These are phyloP conservation scores for Pampusana beccarii DNA, from an alignment of 2,113 vertebrate genomes.

Conservation along the genomic window DNA sequence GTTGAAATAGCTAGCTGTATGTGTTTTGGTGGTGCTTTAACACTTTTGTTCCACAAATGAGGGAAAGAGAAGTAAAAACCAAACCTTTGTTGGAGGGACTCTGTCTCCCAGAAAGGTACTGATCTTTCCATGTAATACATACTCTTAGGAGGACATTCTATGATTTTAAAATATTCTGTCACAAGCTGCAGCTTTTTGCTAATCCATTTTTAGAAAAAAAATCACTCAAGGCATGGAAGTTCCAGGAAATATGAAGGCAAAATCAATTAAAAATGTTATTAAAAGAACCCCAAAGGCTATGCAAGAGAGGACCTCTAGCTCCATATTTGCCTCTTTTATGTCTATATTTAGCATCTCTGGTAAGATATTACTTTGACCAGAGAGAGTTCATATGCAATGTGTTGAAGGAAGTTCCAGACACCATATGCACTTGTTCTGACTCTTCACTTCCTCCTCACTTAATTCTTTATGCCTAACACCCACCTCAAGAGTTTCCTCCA, in stretches of 20 bases:
- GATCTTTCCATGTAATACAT: background rate
- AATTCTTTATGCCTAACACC: background rate
- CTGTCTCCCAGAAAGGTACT: background rate
- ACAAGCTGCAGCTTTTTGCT: background rate
- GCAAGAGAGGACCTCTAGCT: background rate
- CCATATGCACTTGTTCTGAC: background rate
- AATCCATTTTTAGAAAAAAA: background rate
- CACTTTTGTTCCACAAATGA: background rate
- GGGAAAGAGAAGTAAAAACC: background rate
- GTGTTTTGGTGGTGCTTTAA: background rate
- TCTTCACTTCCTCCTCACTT: background rate
- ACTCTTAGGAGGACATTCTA: background rate
- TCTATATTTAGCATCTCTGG: background rate
- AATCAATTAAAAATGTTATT: background rate
- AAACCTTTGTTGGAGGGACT: background rate
- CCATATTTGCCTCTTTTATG: background rate
- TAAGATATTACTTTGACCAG: background rate
- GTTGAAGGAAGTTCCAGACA: background rate
- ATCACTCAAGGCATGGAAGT: background rate
- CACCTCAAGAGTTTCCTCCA: background rate
- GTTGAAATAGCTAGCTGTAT: background rate
- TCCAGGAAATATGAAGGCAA: background rate
- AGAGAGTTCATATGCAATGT: background rate
- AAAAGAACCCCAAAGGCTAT: background rate
- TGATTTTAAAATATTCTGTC: background rate